Percentiles rank a stretch among this genome's conserved stretches.
These are phyloP conservation scores for Alcedo atthis DNA, from an alignment of 2,797 vertebrate genomes.

Conservation along the genomic window DNA sequence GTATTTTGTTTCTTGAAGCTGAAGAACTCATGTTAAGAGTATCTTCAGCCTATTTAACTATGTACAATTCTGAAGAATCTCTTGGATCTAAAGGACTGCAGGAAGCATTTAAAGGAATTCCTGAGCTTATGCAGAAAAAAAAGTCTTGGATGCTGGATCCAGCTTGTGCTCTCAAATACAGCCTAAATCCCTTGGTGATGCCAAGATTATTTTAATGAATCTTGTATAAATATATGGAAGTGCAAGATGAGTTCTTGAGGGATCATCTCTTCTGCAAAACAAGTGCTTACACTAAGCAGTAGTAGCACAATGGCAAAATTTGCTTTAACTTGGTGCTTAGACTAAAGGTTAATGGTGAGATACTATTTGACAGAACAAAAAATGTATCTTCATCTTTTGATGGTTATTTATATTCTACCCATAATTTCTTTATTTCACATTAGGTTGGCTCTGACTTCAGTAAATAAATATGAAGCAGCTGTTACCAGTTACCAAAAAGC, in stretches of 20 bases:
- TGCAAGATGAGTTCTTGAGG: not conserved
- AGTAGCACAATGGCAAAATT: not conserved
- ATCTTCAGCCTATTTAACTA: too few relatives aligned
- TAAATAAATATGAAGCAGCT: slow-evolving; percentile 94
- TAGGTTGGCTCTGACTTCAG: slow-evolving; percentile 92
- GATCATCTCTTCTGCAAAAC: not conserved
- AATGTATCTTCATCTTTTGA: not conserved
- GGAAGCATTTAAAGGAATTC: too few relatives aligned
- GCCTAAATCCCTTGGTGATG: too few relatives aligned
- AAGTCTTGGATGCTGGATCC: not conserved
- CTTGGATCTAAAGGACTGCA: too few relatives aligned
- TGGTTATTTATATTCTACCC: not conserved
- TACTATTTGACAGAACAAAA: not conserved
- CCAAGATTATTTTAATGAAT: too few relatives aligned
- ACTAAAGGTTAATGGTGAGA: not conserved
- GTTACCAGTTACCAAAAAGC: slow-evolving; percentile 96
- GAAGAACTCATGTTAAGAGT: too few relatives aligned
- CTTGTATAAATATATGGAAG: not conserved
- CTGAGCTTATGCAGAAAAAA: too few relatives aligned
- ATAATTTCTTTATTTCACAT: slow-evolving; percentile 38
- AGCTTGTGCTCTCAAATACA: too few relatives aligned
- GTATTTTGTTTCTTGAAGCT: too few relatives aligned
- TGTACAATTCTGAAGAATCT: too few relatives aligned
- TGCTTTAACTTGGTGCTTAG: not conserved
- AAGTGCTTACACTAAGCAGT: not conserved